Conservation (phyloP, 2,113 vertebrate genomes). For the Epinephelus moara region DNA sequence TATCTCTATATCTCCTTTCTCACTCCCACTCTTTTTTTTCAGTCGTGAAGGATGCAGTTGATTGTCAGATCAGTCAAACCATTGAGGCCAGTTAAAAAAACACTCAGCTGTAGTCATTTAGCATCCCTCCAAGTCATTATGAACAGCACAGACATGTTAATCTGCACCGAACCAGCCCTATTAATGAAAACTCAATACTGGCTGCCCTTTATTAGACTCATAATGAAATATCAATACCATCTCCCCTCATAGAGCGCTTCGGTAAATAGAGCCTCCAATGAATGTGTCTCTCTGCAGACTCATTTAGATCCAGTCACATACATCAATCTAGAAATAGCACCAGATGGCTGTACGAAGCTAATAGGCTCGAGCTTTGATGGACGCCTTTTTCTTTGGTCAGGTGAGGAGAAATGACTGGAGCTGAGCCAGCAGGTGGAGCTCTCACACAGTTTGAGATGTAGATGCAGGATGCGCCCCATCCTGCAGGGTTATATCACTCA, state of each 20-base stretch:
- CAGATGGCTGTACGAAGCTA: slow-evolving; percentile 58
- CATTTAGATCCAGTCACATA: slow-evolving; percentile 61
- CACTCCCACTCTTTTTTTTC: slow-evolving; percentile 20
- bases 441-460: slow-evolving; percentile 53
- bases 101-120: slow-evolving; percentile 59
- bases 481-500: slow-evolving; percentile 69
- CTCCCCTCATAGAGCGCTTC: slow-evolving; percentile 66
- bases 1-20: slow-evolving; percentile 44
- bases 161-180: slow-evolving; percentile 73
- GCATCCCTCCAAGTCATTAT: slow-evolving; percentile 70
- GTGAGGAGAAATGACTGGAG: slow-evolving; percentile 45
- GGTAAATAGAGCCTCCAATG: slow-evolving; percentile 70
- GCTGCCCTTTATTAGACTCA: slow-evolving; percentile 80
- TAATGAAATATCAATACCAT: slow-evolving; percentile 84
- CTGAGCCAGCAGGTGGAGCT: slow-evolving; percentile 76
- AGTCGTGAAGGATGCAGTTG: slow-evolving; percentile 46
- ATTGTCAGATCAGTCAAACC: slow-evolving; percentile 65
- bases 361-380: slow-evolving; percentile 48
- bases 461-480: slow-evolving; percentile 16
- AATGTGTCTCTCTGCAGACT: slow-evolving; percentile 59
- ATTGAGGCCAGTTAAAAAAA: slow-evolving; percentile 63
- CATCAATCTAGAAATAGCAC: slow-evolving; percentile 63
- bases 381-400: slow-evolving; percentile 41
- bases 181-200: slow-evolving; percentile 81
- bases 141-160: slow-evolving; percentile 71